Base-by-base conservation (phyloP, 1,140 invertebrate genomes). In the Orius laevigatus region DNA sequence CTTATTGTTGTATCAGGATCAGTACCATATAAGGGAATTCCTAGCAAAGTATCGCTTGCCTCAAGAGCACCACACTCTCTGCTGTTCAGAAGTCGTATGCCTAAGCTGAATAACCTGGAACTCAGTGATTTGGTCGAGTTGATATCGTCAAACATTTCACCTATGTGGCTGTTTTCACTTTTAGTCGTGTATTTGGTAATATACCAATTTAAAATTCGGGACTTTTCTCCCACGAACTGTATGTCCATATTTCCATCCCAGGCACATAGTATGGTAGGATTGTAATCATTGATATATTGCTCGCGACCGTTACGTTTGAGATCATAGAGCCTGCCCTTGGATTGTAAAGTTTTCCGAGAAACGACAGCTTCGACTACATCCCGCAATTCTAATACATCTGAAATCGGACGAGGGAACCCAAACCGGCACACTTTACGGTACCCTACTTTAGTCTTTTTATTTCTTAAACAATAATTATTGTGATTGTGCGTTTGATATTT, bases 301-400 rank as follows among this genome's bases (percentile, higher is more conserved):
- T 62, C 58, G 3, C 57, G 20, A 48, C 47, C 14, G 11, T 5
- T 50, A 31, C 60, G 41, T 10, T 57, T 56, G 31, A 63, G 41
- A 58, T 62, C 56, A 56, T 57, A 62, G 5, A 60, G 53, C 31
- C 58, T 53, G 16, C 40, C 48, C 45, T 58, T 58, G n/a, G 38
- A 53, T 56, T 53, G 53, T 32, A 61, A 54, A 32, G 55, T 51
- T 53, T 45, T 57, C 36, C 53, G 45, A 38, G 50, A 50, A 12
- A 55, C 55, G 35, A 61, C 53, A 41, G 59, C 52, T 36, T 54
- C 51, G 18, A 52, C 48, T 41, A 54, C 52, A 51, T 54, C 48
- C 31, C 55, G 45, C 14, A 62, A 32, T 15, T 52, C 44, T 14
- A 59, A 52, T 38, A 33, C 31, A 18, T 60, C 48, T 19, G 57